Base-by-base conservation (phyloP, 1,140 invertebrate species). In the Hetaerina americana region DNA sequence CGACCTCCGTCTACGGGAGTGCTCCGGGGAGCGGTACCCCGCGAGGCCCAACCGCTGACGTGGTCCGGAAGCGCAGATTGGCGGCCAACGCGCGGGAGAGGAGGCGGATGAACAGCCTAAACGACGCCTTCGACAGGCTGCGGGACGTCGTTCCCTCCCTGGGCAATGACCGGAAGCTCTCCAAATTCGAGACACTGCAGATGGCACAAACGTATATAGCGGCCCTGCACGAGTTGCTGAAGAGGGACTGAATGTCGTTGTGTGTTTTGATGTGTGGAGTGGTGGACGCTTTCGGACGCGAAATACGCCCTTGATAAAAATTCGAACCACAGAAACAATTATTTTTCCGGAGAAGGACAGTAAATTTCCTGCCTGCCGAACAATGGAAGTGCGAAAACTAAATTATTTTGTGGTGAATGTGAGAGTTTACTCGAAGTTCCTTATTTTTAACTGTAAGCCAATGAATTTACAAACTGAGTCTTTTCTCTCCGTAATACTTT, bases 141-240 rank as follows among this genome's bases (percentile, higher is more conserved):
- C 83, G 92, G 22, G 87, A 90, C 76, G 92, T 94, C n/a, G 88
- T 95, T 22, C 92, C 92, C 0, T 87, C 85, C 69, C 81, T 91
- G 18, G 89, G 89, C 1, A 87, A 88, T 27, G 90, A 94, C 76
- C 87, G 91, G 74, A 91, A 92, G 78, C 81, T 94, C 3, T 93
- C 91, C 75, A 95, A 95, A 80, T 94, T 90, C 78, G 92, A 95
- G 79, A 94, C 92, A 0, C 80, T 95, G 12, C 92, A 94, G 83
- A 93, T 94, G 91, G 92, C 92, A 0, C 92, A 94, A 77, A 91
- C 87, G 15, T 94, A 94, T 77, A 94, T 94, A 67, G 79, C 85
- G 0, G 90, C 90, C 0, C 79, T 93, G 10, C 84, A 87, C 75
- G 89, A 91, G 73, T 79, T 90, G 1, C 77, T 88, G 15, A 74